phyloP scores from a whole-genome alignment of 2,888 invertebrate species.

The Erynnis tages region DNA sequence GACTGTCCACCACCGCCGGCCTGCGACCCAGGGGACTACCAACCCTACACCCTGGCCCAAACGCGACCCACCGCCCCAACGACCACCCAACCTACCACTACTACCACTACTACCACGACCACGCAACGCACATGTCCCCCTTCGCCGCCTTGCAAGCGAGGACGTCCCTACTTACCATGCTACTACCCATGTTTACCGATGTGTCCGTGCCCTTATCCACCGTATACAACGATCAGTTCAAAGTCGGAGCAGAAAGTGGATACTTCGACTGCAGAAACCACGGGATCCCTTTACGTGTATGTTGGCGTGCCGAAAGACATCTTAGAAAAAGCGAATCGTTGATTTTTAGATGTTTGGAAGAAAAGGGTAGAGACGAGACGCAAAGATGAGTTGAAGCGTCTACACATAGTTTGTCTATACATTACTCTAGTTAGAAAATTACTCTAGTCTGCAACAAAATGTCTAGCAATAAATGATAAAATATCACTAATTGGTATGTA shows the following conservation, averaged over 20 bases:
- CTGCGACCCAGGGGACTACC: conserved; percentile 38
- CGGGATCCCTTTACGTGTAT: conserved; percentile 43
- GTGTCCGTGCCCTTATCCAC: conserved; percentile 26
- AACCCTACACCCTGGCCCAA: not conserved
- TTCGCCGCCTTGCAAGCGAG: conserved; percentile 20
- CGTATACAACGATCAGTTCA: not conserved
- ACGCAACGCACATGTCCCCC: conserved; percentile 25
- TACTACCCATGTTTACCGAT: conserved; percentile 26
- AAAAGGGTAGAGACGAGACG: too few species aligned
- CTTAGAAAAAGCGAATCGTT: conserved; percentile 22
- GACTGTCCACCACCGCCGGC: conserved; percentile 45
- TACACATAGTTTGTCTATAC: too few species aligned
- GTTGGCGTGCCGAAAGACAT: conserved; percentile 53
- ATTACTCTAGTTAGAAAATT: too few species aligned
- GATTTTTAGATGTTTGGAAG: not conserved
- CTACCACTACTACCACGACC: conserved; percentile 27
- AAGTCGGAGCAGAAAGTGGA: not conserved
- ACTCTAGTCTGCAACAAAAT: too few species aligned
- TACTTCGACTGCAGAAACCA: not conserved
- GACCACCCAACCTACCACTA: conserved; percentile 32
- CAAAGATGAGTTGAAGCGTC: too few species aligned
- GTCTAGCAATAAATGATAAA: too few species aligned
- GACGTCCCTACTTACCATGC: conserved; percentile 12
- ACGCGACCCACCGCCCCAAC: conserved; percentile 4
- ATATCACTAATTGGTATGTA: too few species aligned